phyloP scores from a whole-genome alignment of 2,113 vertebrate species.

The Hyperoodon ampullatus region DNA sequence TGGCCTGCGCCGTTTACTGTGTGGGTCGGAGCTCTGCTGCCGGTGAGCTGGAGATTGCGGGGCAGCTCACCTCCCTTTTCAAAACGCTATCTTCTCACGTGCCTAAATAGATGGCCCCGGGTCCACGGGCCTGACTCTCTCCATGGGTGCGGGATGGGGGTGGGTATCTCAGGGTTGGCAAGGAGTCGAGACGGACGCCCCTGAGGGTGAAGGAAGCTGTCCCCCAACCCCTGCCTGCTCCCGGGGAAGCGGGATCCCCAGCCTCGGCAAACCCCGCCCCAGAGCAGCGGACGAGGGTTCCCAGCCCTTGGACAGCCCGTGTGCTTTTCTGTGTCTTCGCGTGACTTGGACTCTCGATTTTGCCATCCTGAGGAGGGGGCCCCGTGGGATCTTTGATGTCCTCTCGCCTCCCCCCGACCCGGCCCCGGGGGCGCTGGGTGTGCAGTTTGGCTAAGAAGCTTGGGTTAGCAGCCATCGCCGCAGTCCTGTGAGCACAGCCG shows the following conservation, averaged over 20 bases:
- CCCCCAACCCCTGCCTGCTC: accelerated
- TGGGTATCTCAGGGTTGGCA: not conserved
- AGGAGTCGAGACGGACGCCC: not conserved
- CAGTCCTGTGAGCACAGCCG: constrained; percentile 73
- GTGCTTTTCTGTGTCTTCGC: accelerated
- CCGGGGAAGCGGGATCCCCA: accelerated
- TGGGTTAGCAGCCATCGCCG: not conserved
- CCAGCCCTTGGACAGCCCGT: accelerated
- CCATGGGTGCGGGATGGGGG: not conserved
- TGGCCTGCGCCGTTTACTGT: accelerated
- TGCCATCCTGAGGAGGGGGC: not conserved
- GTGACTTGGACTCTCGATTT: not conserved
- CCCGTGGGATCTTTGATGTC: constrained; percentile 76
- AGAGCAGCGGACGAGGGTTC: accelerated
- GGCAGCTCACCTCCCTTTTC: not conserved
- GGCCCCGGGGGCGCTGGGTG: constrained; percentile 73
- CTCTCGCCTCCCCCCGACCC: not conserved
- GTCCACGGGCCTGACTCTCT: not conserved
- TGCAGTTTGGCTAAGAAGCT: constrained; percentile 71
- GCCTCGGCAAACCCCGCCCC: not conserved
- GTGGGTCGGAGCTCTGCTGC: not conserved
- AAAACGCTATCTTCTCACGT: not conserved
- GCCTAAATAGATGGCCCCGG: not conserved
- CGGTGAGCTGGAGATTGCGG: not conserved
- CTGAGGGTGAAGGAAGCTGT: no score